A percentile compares a stretch with the other conserved stretches of the same genome.
Evolutionary conservation across 2,113 vertebrate species (phyloP).

Genomic region (Ceyx melanurus): DNA sequence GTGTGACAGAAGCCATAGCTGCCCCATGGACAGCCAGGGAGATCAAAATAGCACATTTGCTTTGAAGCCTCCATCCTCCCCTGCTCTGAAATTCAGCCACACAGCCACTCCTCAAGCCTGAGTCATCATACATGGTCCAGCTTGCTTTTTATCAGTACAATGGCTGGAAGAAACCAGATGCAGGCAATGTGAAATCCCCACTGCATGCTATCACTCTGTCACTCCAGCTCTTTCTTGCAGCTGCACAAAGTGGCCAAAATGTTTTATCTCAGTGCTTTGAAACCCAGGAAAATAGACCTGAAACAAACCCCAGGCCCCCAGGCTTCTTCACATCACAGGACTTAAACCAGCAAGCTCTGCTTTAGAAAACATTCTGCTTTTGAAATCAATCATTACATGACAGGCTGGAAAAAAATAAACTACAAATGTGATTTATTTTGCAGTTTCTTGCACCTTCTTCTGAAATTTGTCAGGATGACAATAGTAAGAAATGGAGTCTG

Average conservation of each 20-base stretch:
- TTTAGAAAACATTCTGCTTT: neutral
- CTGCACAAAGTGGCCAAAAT: neutral
- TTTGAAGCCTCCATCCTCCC: slow-evolving; percentile 8
- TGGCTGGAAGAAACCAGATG: neutral
- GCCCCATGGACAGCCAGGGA: neutral
- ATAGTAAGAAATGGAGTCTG: neutral
- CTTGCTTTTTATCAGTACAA: slow-evolving; percentile 22
- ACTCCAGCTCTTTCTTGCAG: neutral
- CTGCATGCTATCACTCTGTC: neutral
- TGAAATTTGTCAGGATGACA: neutral
- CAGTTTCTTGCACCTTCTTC: neutral
- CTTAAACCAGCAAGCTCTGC: neutral
- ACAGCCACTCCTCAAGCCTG: neutral
- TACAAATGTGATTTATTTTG: neutral
- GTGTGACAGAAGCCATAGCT: neutral
- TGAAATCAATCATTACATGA: neutral
- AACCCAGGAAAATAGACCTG: neutral
- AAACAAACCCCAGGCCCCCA: neutral
- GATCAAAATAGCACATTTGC: neutral
- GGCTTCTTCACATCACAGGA: neutral
- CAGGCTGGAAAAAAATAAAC: neutral
- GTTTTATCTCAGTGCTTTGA: slow-evolving; percentile 15
- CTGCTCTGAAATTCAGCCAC: neutral
- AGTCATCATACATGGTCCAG: neutral
- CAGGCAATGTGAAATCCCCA: neutral